phyloP scores from a whole-genome alignment of 2,797 vertebrate genomes.

The Morelia viridis region DNA sequence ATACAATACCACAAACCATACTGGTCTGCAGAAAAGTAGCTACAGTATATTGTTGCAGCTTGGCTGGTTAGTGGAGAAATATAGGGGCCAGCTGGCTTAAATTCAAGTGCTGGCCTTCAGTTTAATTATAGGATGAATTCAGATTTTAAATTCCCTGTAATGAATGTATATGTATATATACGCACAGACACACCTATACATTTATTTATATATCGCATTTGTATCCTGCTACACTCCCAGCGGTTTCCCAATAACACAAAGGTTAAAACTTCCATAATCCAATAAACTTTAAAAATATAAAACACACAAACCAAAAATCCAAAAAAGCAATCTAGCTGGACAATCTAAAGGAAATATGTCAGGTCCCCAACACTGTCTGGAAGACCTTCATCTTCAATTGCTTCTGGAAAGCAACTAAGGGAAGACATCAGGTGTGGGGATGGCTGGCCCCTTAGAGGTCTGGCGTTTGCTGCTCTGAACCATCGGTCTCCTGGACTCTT shows the following conservation, averaged over 20 bases:
- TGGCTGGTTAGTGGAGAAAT: background rate
- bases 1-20: background rate
- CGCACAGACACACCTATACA: background rate
- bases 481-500: too few relatives aligned
- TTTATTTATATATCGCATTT: background rate
- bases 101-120: slow-evolving; percentile 1
- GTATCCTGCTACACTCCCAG: background rate
- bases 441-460: too few relatives aligned
- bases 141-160: background rate
- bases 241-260: background rate
- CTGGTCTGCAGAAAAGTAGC: background rate
- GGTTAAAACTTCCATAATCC: background rate
- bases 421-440: too few relatives aligned
- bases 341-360: background rate
- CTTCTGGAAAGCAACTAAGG: background rate
- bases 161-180: background rate
- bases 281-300: background rate
- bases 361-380: background rate
- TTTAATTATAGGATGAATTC: slow-evolving; percentile 16
- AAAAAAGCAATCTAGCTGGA: background rate
- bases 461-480: too few relatives aligned
- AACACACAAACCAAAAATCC: background rate
- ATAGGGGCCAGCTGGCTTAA: background rate
- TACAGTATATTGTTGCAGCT: background rate
- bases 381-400: background rate